Evolutionary conservation across 1,140 invertebrate species (phyloP).

Genomic region (Capitella teleta): DNA sequence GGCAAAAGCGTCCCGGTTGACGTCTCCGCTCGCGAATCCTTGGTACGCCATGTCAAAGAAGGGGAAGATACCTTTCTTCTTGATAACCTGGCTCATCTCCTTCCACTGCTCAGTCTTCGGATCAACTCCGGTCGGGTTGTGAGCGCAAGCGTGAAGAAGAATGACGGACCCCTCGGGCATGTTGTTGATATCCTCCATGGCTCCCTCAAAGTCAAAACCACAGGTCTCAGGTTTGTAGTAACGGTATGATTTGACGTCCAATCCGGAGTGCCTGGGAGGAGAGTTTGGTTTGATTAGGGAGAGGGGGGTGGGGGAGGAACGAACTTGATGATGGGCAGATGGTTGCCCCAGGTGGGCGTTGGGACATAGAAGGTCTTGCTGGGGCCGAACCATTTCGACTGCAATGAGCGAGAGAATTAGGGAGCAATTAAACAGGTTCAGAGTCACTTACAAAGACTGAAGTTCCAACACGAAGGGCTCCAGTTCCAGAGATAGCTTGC

Average conservation of each 20-base stretch:
- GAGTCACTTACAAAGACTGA: conserved; percentile 64
- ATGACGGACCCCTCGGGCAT: conserved; percentile 88
- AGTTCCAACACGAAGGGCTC: conserved; percentile 82
- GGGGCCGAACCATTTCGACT: conserved; percentile 63
- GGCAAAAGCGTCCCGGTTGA: conserved; percentile 77
- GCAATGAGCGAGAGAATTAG: conserved; percentile 11
- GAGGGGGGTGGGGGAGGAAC: neutral
- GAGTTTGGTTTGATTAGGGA: neutral
- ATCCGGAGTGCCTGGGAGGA: conserved; percentile 54
- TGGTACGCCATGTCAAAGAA: conserved; percentile 99
- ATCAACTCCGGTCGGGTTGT: conserved; percentile 94
- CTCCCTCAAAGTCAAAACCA: conserved; percentile 85
- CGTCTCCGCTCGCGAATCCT: conserved; percentile 77
- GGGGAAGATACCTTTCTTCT: conserved; percentile 71
- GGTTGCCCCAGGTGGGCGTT: conserved; percentile 96
- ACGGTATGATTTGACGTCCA: conserved; percentile 79
- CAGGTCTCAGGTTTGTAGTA: conserved; percentile 94
- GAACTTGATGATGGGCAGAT: conserved; percentile 80
- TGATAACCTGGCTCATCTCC: conserved; percentile 65
- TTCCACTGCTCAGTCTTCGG: conserved; percentile 77
- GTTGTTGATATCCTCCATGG: conserved; percentile 85
- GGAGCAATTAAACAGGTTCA: neutral
- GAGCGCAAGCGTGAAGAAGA: conserved; percentile 93
- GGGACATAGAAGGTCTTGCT: conserved; percentile 84
- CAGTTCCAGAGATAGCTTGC: conserved; percentile 93